Evolutionary conservation across 1,140 invertebrate genomes (phyloP).

Genomic region (Campoletis sonorensis): DNA sequence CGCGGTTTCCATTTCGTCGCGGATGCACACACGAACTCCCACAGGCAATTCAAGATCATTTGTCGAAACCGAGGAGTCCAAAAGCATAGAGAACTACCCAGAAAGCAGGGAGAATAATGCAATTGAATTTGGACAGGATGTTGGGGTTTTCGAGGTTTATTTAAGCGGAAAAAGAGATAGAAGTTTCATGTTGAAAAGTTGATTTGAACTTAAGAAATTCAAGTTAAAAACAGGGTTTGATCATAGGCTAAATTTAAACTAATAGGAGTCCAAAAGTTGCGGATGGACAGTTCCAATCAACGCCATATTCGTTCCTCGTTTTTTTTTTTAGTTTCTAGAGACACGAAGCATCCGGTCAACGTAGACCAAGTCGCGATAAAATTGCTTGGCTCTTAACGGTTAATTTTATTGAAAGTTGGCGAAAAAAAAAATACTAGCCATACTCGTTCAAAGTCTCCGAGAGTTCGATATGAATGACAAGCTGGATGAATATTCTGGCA

Average conservation of each 20-base stretch:
- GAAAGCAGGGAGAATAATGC: neutral
- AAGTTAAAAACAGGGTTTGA: neutral
- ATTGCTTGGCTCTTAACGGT: too few relatives aligned
- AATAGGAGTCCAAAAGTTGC: neutral
- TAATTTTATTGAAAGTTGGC: too few relatives aligned
- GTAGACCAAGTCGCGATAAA: too few relatives aligned
- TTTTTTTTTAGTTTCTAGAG: too few relatives aligned
- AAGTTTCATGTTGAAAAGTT: neutral
- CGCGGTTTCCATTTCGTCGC: slow-evolving; percentile 70
- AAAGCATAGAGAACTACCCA: neutral
- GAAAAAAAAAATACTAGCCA: too few relatives aligned
- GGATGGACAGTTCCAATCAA: too few relatives aligned
- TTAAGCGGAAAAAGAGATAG: neutral
- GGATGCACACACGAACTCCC: slow-evolving; percentile 57
- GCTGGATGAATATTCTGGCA: neutral
- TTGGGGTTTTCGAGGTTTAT: too few relatives aligned
- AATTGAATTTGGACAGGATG: neutral
- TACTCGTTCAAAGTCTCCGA: too few relatives aligned
- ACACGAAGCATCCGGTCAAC: too few relatives aligned
- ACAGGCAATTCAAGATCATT: neutral
- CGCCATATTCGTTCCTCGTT: too few relatives aligned
- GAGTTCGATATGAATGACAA: slow-evolving; percentile 11
- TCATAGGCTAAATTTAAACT: neutral
- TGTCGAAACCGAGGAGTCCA: neutral
- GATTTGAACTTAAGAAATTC: neutral